Evolutionary conservation across 2,797 vertebrate species (phyloP).

Genomic region (Ptychobarbus kaznakovi): DNA sequence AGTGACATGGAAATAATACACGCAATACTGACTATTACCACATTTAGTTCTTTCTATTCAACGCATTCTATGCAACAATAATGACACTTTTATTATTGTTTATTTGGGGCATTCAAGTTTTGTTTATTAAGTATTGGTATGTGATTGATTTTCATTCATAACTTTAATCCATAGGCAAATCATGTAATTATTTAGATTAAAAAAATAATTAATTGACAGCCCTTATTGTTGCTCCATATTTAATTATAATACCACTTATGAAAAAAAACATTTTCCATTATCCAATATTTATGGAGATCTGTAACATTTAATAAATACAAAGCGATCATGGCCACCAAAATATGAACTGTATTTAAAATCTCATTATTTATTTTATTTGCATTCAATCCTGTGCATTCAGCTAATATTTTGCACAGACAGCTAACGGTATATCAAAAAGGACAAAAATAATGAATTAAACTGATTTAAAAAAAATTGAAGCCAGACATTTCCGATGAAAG

Average conservation of each 20-base stretch:
- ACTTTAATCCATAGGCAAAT: not conserved
- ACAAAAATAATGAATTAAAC: not conserved
- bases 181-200: not conserved
- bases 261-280: not conserved
- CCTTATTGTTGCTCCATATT: not conserved
- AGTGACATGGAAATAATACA: too few species aligned
- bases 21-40: too few species aligned
- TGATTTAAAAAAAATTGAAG: not conserved
- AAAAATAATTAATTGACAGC: not conserved
- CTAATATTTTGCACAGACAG: not conserved
- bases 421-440: not conserved
- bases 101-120: not conserved
- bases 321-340: not conserved
- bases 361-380: not conserved
- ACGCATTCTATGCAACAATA: too few species aligned
- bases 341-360: not conserved
- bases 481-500: not conserved
- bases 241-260: not conserved
- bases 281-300: not conserved
- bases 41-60: too few species aligned
- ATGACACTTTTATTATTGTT: too few species aligned
- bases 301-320: not conserved
- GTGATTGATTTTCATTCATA: not conserved
- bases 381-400: not conserved
- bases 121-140: not conserved